Conservation (phyloP, 2,113 vertebrate genomes). For the Thamnaconus septentrionalis region DNA sequence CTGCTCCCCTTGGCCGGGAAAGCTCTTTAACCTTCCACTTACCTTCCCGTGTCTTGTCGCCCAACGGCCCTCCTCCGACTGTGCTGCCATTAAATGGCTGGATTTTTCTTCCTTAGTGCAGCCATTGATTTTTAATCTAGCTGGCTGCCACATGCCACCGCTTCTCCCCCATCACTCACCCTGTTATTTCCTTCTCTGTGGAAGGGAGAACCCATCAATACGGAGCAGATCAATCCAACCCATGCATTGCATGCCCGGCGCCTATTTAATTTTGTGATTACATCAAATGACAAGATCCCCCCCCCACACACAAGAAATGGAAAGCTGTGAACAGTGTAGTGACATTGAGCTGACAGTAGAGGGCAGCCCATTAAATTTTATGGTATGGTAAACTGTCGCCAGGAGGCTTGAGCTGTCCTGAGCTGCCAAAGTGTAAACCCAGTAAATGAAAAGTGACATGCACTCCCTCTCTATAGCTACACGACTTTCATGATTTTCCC, state of each 20-base stretch:
- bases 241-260: conserved; percentile 40
- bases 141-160: conserved; percentile 41
- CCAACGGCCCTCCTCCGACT: conserved; percentile 17
- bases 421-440: background rate
- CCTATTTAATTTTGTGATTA: conserved; percentile 34
- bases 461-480: background rate
- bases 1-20: background rate
- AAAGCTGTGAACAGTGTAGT: conserved; percentile 16
- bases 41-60: conserved; percentile 12
- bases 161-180: conserved; percentile 40
- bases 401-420: background rate
- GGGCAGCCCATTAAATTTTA: conserved; percentile 48
- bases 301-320: too few species aligned
- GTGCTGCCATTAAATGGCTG: conserved; percentile 42
- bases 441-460: background rate
- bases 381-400: background rate
- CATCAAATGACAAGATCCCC: too few species aligned
- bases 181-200: conserved; percentile 40
- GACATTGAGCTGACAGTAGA: conserved; percentile 51
- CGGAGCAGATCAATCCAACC: conserved; percentile 46
- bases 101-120: conserved; percentile 29
- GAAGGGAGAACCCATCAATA: conserved; percentile 17
- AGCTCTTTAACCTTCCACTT: conserved; percentile 28
- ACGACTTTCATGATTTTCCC: background rate
- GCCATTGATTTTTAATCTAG: conserved; percentile 60